Evolutionary conservation across 2,888 invertebrate species (phyloP).

Genomic region (Malacosoma neustria): DNA sequence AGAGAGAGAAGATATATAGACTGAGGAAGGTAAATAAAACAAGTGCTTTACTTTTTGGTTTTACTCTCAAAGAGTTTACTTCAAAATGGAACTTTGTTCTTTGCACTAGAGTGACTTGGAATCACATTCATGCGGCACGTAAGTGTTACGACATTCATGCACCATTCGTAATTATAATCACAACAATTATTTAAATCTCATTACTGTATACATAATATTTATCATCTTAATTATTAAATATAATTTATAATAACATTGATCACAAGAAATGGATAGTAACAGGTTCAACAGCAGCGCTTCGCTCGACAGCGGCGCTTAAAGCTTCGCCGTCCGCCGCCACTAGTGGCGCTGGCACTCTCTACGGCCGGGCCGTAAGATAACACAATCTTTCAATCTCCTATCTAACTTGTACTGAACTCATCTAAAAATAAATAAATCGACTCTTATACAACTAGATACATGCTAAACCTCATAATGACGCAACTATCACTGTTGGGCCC

Average conservation of each 20-base stretch:
- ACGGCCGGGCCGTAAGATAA: too few species aligned
- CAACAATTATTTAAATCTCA: conserved; percentile 23
- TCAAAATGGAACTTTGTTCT: conserved; percentile 35
- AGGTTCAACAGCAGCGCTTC: conserved; percentile 1
- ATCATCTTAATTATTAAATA: not conserved
- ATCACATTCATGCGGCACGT: conserved; percentile 27
- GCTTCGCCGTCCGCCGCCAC: conserved; percentile 29
- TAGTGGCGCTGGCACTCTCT: too few species aligned
- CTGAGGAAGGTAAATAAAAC: conserved; percentile 23
- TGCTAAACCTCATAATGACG: not conserved
- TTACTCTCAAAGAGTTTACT: conserved; percentile 56
- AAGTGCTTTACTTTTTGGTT: conserved; percentile 4
- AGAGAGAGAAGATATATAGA: too few species aligned
- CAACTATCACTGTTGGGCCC: conserved; percentile 25
- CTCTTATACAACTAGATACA: conserved; percentile 21
- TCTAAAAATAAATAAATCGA: conserved; percentile 55
- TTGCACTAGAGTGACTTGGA: conserved; percentile 41
- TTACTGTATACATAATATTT: conserved; percentile 12
- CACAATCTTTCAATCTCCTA: conserved; percentile 28
- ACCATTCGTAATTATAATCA: conserved; percentile 14
- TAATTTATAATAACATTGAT: not conserved
- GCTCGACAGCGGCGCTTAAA: conserved; percentile 31
- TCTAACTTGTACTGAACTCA: conserved; percentile 53
- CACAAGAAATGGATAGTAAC: not conserved
- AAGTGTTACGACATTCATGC: conserved; percentile 20